phyloP scores from a whole-genome alignment of 2,888 invertebrate species.

The Oscheius myriophilus region DNA sequence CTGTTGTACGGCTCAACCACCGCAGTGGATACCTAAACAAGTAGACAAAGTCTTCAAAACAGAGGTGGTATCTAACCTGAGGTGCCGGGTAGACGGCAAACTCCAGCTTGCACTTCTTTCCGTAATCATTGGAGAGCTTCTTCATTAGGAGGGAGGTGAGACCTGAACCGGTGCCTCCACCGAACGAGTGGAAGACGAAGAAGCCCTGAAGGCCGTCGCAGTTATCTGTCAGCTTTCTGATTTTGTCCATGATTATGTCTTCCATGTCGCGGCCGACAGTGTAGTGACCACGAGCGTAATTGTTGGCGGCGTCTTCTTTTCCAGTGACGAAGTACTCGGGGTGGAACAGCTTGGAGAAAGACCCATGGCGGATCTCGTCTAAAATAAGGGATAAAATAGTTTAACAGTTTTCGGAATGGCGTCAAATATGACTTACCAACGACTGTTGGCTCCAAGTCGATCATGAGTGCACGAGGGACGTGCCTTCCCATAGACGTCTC shows the following conservation, averaged over 20 bases:
- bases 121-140: slow-evolving; percentile 83
- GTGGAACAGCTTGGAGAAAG: slow-evolving; percentile 76
- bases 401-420: too few species aligned
- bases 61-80: slow-evolving; percentile 75
- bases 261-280: slow-evolving; percentile 80
- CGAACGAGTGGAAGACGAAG: slow-evolving; percentile 87
- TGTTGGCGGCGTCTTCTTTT: slow-evolving; percentile 96
- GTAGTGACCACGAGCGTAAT: slow-evolving; percentile 96
- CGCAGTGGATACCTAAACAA: slow-evolving; percentile 82
- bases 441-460: slow-evolving; percentile 65
- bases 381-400: slow-evolving; percentile 18
- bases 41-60: slow-evolving; percentile 6
- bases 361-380: slow-evolving; percentile 86
- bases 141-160: slow-evolving; percentile 88
- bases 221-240: slow-evolving; percentile 76
- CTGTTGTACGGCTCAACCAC: slow-evolving; percentile 96
- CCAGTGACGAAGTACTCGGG: slow-evolving; percentile 88
- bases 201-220: slow-evolving; percentile 80
- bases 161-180: slow-evolving; percentile 88
- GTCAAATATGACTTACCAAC: slow-evolving; percentile 48
- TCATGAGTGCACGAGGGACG: slow-evolving; percentile 68
- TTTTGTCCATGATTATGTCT: slow-evolving; percentile 55
- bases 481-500: slow-evolving; percentile 81
- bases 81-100: slow-evolving; percentile 90
- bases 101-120: slow-evolving; percentile 86